Evolutionary conservation across 2,888 invertebrate species (phyloP).

Genomic region (Ochropleura plecta): DNA sequence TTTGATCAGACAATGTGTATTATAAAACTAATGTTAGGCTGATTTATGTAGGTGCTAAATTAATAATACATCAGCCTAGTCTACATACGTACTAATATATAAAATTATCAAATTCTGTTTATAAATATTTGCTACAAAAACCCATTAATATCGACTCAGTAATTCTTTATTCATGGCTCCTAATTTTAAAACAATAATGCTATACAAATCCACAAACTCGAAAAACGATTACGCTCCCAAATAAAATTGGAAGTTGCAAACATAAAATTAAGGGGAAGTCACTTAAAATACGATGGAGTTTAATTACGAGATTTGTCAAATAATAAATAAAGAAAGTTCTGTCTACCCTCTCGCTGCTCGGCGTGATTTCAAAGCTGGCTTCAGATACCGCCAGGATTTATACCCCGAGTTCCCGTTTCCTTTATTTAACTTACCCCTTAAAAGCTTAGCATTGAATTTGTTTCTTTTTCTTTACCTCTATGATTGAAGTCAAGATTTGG

Average conservation of each 20-base stretch:
- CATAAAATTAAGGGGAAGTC: conserved; percentile 64
- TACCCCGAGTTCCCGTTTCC: conserved; percentile 64
- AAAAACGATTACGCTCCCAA: conserved; percentile 53
- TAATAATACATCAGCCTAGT: neutral
- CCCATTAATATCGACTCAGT: conserved; percentile 53
- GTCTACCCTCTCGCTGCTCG: conserved; percentile 57
- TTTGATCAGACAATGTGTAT: neutral
- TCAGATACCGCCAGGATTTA: conserved; percentile 72
- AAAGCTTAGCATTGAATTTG: conserved; percentile 61
- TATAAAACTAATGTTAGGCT: neutral
- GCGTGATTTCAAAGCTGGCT: conserved; percentile 69
- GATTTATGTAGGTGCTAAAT: neutral
- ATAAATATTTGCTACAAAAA: conserved; percentile 13
- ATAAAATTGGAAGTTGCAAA: conserved; percentile 59
- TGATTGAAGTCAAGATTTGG: conserved; percentile 42
- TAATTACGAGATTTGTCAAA: conserved; percentile 80
- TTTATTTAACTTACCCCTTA: conserved; percentile 71
- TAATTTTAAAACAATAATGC: conserved; percentile 56
- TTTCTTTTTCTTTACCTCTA: conserved; percentile 48
- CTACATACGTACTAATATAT: conserved; percentile 19
- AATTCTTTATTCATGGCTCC: conserved; percentile 52
- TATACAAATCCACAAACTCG: conserved; percentile 41
- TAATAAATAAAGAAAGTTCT: conserved; percentile 76
- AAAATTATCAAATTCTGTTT: conserved; percentile 28
- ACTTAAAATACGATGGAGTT: conserved; percentile 72